Evolutionary conservation across 2,888 invertebrate species (phyloP), one percentile per base, ranked within the genome.

Genomic region (Aethes cnicana): DNA sequence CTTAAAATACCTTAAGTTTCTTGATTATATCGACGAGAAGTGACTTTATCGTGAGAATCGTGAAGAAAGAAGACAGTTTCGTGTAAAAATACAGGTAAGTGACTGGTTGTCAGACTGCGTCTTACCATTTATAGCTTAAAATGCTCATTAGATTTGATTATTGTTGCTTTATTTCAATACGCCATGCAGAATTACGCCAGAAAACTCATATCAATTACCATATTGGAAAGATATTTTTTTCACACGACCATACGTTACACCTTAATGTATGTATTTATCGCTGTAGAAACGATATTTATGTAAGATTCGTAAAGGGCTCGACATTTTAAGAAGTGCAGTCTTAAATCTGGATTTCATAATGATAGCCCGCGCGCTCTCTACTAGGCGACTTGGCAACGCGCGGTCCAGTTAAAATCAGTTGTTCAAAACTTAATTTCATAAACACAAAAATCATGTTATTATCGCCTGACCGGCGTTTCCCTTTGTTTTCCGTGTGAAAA

Each of bases 401-500:
- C 73, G 69, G 64, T 64, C 71, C 62, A 57, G 52, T 64, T 65
- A 69, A 66, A 69, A 67, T 74, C 72, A 71, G 69, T 78, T 69
- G 69, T 65, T 70, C 69, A 65, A 69, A 77, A 75, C 62, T 72
- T 60, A 48, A 71, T 74, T 73, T 73, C 67, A 69, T 69, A 71
- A 68, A 76, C 72, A 74, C n/a, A 72, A 68, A 70, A 66, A 64
- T 77, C 42, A 43, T 52, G 73, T 73, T 74, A 69, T 78, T 74
- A 70, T 78, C 67, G 72, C 57, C 62, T 58, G 54, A 72, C 87
- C 86, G 87, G 88, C 75, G 59, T 82, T 80, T 81, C 79, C 76
- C 85, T 87, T 87, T 88, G 86, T 88, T 85, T 88, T 86, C 79
- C 74, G 74, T 77, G 75, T 77, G 75, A 81, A 84, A 83, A 81